Conservation (phyloP, 2,113 vertebrate genomes). For the Urocolius indicus region DNA sequence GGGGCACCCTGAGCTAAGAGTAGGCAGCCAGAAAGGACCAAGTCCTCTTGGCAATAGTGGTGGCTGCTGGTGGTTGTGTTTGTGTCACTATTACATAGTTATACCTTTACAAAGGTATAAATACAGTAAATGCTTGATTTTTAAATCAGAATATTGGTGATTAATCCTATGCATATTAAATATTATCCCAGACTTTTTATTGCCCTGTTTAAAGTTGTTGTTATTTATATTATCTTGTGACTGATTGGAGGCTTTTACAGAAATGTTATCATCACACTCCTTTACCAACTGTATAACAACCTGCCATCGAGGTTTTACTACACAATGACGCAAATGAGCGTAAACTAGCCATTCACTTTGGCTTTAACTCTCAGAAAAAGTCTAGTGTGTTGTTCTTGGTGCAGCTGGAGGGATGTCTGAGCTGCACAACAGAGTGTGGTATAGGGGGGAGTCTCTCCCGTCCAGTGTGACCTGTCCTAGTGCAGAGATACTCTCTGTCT, state of each 20-base stretch:
- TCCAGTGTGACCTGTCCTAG: neutral
- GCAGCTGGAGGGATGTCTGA: neutral
- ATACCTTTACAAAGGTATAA: neutral
- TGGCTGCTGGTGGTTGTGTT: neutral
- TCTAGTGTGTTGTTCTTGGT: neutral
- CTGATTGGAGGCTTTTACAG: neutral
- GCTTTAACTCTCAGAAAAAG: neutral
- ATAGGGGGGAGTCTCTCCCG: neutral
- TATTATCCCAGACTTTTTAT: neutral
- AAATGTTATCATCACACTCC: neutral
- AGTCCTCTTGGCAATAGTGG: neutral
- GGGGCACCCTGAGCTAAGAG: neutral
- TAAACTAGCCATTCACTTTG: neutral
- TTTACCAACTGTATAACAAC: neutral
- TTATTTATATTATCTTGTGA: neutral
- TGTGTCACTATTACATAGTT: neutral
- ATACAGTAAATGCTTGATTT: neutral
- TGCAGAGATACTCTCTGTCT: neutral
- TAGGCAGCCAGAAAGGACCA: neutral
- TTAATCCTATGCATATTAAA: neutral
- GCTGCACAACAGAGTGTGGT: neutral
- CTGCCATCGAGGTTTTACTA: neutral
- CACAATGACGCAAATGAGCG: neutral
- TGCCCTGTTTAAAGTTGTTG: neutral
- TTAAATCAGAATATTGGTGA: neutral